Conservation (phyloP, 2,888 invertebrate species). For the Idaea aversata region DNA sequence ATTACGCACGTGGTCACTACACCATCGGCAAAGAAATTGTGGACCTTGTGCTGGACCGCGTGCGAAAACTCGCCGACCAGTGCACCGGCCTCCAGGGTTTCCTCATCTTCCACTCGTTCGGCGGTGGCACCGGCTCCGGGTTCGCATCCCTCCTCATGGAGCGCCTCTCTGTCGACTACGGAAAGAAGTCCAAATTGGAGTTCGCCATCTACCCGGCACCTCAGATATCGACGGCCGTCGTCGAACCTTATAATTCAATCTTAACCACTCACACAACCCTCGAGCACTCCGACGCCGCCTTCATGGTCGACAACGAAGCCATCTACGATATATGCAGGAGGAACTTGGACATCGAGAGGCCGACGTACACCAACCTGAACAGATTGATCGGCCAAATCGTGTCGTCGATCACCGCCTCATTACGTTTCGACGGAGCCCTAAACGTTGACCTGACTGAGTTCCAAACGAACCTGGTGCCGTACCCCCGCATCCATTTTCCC, state of each 20-base stretch:
- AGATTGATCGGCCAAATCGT: slow-evolving; percentile 97
- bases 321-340: slow-evolving; percentile 95
- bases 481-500: slow-evolving; percentile 97
- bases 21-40: slow-evolving; percentile 97
- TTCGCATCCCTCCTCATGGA: slow-evolving; percentile 98
- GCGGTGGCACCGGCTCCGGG: slow-evolving; percentile 95
- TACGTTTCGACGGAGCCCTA: slow-evolving; percentile 94
- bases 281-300: slow-evolving; percentile 97
- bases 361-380: slow-evolving; percentile 97
- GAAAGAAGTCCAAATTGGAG: slow-evolving; percentile 96
- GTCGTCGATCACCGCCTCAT: slow-evolving; percentile 93
- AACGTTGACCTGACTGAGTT: slow-evolving; percentile 96
- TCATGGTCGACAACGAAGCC: slow-evolving; percentile 96
- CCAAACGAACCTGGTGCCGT: slow-evolving; percentile 96
- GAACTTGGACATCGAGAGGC: slow-evolving; percentile 96
- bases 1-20: slow-evolving; percentile 98
- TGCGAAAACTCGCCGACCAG: slow-evolving; percentile 92
- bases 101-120: slow-evolving; percentile 96
- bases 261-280: slow-evolving; percentile 96
- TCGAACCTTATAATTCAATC: slow-evolving; percentile 98
- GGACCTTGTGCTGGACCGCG: slow-evolving; percentile 91
- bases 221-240: slow-evolving; percentile 91
- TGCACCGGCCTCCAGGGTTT: slow-evolving; percentile 96
- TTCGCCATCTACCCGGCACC: slow-evolving; percentile 98
- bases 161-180: slow-evolving; percentile 95